Evolutionary conservation across 2,113 vertebrate genomes (phyloP), one percentile per base, ranked within the genome.

Genomic region (Trogon melanurus): DNA sequence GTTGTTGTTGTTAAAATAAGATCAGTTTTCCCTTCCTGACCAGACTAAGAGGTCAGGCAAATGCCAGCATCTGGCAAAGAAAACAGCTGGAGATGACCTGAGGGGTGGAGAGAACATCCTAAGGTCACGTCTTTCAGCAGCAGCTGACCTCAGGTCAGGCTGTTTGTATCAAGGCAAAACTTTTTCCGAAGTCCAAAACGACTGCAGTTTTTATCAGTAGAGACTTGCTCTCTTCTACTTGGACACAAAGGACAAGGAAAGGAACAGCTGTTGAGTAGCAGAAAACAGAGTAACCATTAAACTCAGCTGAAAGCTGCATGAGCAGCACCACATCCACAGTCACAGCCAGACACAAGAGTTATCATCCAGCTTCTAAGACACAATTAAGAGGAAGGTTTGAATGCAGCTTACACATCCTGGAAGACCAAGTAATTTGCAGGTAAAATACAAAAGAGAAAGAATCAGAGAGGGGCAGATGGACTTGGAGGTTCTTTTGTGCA

Each of bases 91-190:
- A 87, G 65, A 93, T 61, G 93, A 94, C 23, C 20, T 5, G 2
- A 78, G 44, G 47, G 41, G 78, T 69, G 62, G 82, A 91, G 71
- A 91, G 62, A 29, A 91, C 73, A 79, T 32, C 79, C n/a, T 56
- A 48, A 85, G 58, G 85, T 89, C 92, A 56, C 11, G 34, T 82
- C 93, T 93, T 50, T 60, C 85, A 85, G 78, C 88, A 94, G 85
- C 70, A 69, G 71, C 70, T 30, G 41, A 75, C 66, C 51, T 15
- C 85, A 93, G 70, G 64, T 56, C 70, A 84, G 71, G 75, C 56
- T 45, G 6, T 29, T 30, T 16, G 34, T 54, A 80, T 66, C 84
- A 89, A 74, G 47, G 36, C 58, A 12, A 47, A 70, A 34, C 30
- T 79, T 89, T 41, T 36, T 57, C 30, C 32, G 3, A 72, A 71